A percentile compares a stretch with the other conserved stretches of the same genome.
Evolutionary conservation across 2,888 invertebrate species (phyloP).

Genomic region (Nephrotoma guestfalica): DNA sequence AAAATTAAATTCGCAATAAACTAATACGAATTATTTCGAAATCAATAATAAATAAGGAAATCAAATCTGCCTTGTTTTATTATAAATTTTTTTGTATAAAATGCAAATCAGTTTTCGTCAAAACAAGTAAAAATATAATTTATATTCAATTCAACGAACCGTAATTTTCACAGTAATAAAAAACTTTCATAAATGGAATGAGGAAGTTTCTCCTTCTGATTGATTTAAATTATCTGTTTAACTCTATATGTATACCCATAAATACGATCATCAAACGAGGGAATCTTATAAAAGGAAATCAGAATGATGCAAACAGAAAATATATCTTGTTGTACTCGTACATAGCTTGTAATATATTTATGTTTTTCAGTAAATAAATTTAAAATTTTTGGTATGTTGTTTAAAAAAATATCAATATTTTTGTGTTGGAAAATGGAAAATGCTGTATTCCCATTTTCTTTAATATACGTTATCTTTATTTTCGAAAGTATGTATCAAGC

Average conservation of each 20-base stretch:
- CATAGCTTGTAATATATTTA: too few relatives aligned
- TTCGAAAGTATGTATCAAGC: not conserved
- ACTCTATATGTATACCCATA: not conserved
- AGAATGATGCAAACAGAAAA: not conserved
- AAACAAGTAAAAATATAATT: not conserved
- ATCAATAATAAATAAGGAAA: not conserved
- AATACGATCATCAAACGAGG: not conserved
- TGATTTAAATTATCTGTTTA: not conserved
- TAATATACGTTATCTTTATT: not conserved
- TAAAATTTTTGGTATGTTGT: too few relatives aligned
- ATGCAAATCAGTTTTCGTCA: not conserved
- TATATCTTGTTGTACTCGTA: not conserved
- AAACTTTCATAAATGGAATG: not conserved
- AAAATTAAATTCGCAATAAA: too few relatives aligned
- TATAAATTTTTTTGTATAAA: not conserved
- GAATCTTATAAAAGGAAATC: not conserved
- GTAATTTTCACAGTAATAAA: not conserved
- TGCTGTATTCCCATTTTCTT: not conserved
- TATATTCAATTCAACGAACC: not conserved
- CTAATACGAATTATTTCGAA: not conserved
- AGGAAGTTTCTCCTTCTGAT: not conserved
- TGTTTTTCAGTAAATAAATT: too few relatives aligned
- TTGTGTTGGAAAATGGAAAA: too few relatives aligned
- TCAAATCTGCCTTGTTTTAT: not conserved
- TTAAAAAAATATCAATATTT: too few relatives aligned